A percentile compares a stretch with the other conserved stretches of the same genome.
phyloP scores from a whole-genome alignment of 1,140 invertebrate genomes.

The Neodiprion fabricii region DNA sequence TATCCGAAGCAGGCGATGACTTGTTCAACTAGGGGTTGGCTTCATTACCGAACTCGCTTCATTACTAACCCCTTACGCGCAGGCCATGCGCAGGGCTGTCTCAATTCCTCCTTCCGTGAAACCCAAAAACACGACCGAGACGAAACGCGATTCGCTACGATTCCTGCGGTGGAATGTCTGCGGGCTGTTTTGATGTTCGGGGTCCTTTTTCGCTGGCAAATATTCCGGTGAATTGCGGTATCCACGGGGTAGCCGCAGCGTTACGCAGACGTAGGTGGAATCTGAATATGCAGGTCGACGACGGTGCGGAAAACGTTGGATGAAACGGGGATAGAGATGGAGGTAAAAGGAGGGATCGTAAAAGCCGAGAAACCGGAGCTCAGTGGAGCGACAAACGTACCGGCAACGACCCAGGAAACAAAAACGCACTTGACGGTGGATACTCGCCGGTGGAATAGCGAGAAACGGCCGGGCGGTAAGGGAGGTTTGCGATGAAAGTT shows the following conservation, averaged over 20 bases:
- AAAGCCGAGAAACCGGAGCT: conserved; percentile 14
- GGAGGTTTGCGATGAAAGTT: background rate
- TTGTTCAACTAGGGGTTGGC: conserved; percentile 49
- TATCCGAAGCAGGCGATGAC: conserved; percentile 59
- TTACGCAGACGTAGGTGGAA: background rate
- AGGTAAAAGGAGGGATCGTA: conserved; percentile 6
- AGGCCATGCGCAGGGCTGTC: conserved; percentile 9
- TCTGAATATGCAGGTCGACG: conserved; percentile 2
- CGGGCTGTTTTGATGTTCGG: background rate
- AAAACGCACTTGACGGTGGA: conserved; percentile 33
- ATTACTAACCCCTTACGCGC: conserved; percentile 55
- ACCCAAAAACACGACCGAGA: conserved; percentile 38
- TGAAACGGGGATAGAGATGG: background rate
- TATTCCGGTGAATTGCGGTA: no score
- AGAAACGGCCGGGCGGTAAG: conserved; percentile 25
- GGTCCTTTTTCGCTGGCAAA: no score
- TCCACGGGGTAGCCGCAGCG: background rate
- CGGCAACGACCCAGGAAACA: conserved; percentile 36
- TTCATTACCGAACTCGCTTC: conserved; percentile 59
- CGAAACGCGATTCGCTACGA: conserved; percentile 21
- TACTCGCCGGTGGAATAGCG: conserved; percentile 6
- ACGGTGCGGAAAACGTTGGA: background rate
- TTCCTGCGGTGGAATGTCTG: conserved; percentile 35
- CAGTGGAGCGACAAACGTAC: conserved; percentile 36
- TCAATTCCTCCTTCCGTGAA: conserved; percentile 4